Conservation (phyloP, 1,140 invertebrate genomes). For the Drosophila pallidifrons region DNA sequence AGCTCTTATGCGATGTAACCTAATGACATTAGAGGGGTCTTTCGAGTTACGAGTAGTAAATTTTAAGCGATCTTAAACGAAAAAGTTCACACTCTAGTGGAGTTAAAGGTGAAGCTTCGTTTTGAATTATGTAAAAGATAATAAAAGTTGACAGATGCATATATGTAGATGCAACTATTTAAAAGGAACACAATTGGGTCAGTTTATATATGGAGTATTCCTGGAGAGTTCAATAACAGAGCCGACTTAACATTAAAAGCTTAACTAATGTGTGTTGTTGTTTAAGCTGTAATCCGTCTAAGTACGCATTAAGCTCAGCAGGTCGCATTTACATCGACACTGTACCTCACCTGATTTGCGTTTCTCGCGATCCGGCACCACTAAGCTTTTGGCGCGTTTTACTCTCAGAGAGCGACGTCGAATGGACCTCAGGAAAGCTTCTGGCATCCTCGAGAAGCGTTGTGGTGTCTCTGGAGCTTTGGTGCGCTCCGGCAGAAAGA, state of each 20-base stretch:
- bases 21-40: conserved; percentile 1
- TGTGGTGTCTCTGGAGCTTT: conserved; percentile 86
- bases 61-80: not conserved
- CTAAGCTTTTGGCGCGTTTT: conserved; percentile 89
- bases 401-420: conserved; percentile 88
- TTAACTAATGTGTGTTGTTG: not conserved
- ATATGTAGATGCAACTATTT: not conserved
- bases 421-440: conserved; percentile 89
- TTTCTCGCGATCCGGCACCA: conserved; percentile 88
- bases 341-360: conserved; percentile 90
- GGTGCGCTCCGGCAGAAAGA: conserved; percentile 88
- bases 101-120: not conserved
- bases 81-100: conserved; percentile 5
- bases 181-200: not conserved
- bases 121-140: not conserved
- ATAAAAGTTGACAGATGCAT: not conserved
- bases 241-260: not conserved
- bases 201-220: not conserved
- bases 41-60: not conserved
- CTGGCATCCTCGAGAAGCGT: conserved; percentile 87
- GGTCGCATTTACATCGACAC: conserved; percentile 77
- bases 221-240: not conserved
- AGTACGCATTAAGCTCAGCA: conserved; percentile 17
- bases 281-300: conserved; percentile 1
- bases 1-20: conserved; percentile 14